phyloP scores from a whole-genome alignment of 2,113 vertebrate species.

The Pycnonotus jocosus region DNA sequence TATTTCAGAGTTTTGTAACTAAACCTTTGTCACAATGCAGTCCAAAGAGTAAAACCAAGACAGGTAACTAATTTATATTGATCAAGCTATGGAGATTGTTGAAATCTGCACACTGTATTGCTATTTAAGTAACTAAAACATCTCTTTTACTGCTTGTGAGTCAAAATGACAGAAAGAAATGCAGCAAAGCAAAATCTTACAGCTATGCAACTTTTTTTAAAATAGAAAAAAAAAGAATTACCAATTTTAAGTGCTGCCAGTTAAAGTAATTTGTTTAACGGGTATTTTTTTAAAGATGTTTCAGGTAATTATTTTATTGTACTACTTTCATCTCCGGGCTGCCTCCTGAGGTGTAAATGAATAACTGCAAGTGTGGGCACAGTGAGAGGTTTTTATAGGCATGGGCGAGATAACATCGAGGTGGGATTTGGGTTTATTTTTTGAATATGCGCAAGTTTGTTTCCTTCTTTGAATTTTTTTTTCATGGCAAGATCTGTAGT shows the following conservation, averaged over 20 bases:
- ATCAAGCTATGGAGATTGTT: slow-evolving; percentile 32
- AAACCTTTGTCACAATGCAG: slow-evolving; percentile 67
- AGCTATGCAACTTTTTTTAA: slow-evolving; percentile 77
- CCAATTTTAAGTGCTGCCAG: slow-evolving; percentile 69
- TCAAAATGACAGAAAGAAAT: slow-evolving; percentile 26
- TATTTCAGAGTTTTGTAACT: slow-evolving; percentile 60
- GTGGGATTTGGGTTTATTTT: slow-evolving; percentile 58
- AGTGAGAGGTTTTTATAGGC: background rate
- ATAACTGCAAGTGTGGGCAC: slow-evolving; percentile 47
- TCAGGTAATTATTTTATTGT: slow-evolving; percentile 73
- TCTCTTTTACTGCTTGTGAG: slow-evolving; percentile 60
- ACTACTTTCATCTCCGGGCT: slow-evolving; percentile 69
- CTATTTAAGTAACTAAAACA: slow-evolving; percentile 43
- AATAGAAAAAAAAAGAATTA: slow-evolving; percentile 43
- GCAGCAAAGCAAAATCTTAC: slow-evolving; percentile 69
- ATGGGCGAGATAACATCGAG: slow-evolving; percentile 34
- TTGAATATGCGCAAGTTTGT: background rate
- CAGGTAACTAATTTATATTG: slow-evolving; percentile 59
- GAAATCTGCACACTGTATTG: slow-evolving; percentile 39
- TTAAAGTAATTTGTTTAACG: slow-evolving; percentile 75
- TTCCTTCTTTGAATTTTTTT: slow-evolving; percentile 43
- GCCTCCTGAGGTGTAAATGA: slow-evolving; percentile 57
- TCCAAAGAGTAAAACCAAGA: slow-evolving; percentile 71
- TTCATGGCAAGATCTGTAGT: slow-evolving; percentile 53
- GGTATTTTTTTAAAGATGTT: slow-evolving; percentile 74